Conservation (phyloP, 2,797 vertebrate genomes). For the Microcaecilia unicolor region DNA sequence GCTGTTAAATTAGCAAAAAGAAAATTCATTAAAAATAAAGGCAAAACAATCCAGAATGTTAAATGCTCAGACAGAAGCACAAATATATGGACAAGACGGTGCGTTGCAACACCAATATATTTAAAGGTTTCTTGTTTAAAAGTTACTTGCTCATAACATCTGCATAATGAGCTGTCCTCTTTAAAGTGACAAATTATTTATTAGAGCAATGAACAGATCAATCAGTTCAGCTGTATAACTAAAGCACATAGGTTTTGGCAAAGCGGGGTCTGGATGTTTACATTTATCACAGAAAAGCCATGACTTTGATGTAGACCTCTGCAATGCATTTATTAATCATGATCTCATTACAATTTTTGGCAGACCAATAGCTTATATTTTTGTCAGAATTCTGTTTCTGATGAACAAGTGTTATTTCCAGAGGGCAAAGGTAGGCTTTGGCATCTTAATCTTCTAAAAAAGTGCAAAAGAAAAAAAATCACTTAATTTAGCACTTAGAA, state of each 20-base stretch:
- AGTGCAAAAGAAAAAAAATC: conserved; percentile 24
- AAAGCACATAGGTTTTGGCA: conserved; percentile 45
- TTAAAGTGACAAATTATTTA: conserved; percentile 53
- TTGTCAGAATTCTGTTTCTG: conserved; percentile 43
- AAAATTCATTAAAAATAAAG: too few relatives aligned
- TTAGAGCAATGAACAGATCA: conserved; percentile 57
- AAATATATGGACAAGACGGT: too few relatives aligned
- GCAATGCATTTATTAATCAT: conserved; percentile 56
- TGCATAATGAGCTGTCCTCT: conserved; percentile 44
- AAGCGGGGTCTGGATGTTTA: conserved; percentile 40
- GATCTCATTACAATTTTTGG: conserved; percentile 50
- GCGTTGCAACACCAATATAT: conserved; percentile 13
- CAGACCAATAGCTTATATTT: conserved; percentile 49
- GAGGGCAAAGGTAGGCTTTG: conserved; percentile 30
- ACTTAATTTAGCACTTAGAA: too few relatives aligned
- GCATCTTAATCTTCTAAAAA: conserved; percentile 34
- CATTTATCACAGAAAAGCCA: conserved; percentile 49
- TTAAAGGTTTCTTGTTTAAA: conserved; percentile 27
- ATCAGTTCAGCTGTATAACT: conserved; percentile 37
- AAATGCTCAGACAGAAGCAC: too few relatives aligned
- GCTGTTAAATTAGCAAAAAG: too few relatives aligned
- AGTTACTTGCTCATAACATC: conserved; percentile 28
- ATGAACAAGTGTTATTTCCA: conserved; percentile 37
- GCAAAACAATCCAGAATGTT: too few relatives aligned
- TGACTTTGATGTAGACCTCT: conserved; percentile 56